Conservation (phyloP, 2,797 vertebrate species). For the Poecilia gillii region DNA sequence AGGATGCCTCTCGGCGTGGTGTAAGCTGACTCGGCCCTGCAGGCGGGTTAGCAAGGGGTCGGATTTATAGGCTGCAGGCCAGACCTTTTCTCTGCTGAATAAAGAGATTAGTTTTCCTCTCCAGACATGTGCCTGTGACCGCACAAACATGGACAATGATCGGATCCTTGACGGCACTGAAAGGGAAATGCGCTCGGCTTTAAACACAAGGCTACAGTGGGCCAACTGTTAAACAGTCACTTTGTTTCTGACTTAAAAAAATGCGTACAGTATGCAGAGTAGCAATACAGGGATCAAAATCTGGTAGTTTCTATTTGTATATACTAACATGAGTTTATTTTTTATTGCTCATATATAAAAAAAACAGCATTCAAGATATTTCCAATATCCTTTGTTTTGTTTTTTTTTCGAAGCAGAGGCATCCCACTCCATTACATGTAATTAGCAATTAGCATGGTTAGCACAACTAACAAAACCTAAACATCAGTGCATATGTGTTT, state of each 20-base stretch:
- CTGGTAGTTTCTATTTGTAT: not conserved
- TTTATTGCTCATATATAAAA: not conserved
- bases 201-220: slow-evolving; percentile 1
- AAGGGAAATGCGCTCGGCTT: slow-evolving; percentile 8
- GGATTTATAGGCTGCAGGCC: slow-evolving; percentile 51
- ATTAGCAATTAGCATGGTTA: not conserved
- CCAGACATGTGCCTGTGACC: slow-evolving; percentile 52
- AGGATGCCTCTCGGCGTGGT: slow-evolving; percentile 28
- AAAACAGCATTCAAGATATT: not conserved
- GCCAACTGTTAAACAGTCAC: not conserved
- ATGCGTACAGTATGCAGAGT: not conserved
- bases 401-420: not conserved
- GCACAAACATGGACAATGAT: slow-evolving; percentile 20
- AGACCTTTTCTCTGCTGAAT: slow-evolving; percentile 48
- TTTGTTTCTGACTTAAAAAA: not conserved
- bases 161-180: not conserved
- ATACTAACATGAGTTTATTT: not conserved
- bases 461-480: not conserved
- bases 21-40: slow-evolving; percentile 39
- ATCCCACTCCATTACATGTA: not conserved
- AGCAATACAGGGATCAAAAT: not conserved
- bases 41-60: slow-evolving; percentile 57
- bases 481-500: not conserved
- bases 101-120: slow-evolving; percentile 65
- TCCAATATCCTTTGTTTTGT: not conserved